A percentile compares a stretch with the other conserved stretches of the same genome.
Evolutionary conservation across 2,888 invertebrate species (phyloP).

Genomic region (Leptopterna dolabrata): DNA sequence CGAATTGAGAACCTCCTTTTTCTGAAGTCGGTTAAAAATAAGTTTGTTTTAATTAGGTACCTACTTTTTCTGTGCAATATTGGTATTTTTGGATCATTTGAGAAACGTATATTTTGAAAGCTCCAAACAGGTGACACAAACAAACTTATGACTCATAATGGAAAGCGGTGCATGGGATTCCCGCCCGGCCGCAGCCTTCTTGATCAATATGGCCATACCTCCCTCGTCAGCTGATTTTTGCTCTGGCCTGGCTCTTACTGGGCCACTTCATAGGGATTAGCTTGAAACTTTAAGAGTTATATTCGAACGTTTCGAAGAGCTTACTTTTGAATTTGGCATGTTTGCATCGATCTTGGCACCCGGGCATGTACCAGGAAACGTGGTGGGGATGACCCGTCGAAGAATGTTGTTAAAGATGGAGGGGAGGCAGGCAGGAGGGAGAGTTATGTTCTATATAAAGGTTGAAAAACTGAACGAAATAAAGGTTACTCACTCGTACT

Average conservation of each 20-base stretch:
- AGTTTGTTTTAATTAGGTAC: no score
- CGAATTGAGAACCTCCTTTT: no score
- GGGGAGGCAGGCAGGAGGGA: conserved; percentile 20
- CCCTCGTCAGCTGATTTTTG: conserved; percentile 8
- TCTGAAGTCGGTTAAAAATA: no score
- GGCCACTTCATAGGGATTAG: not conserved
- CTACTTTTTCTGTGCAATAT: no score
- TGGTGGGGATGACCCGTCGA: not conserved
- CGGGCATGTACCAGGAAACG: not conserved
- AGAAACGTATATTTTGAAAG: no score
- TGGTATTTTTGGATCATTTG: no score
- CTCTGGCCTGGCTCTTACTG: not conserved
- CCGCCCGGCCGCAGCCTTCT: conserved; percentile 12
- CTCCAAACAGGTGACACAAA: not conserved
- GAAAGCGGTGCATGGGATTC: not conserved
- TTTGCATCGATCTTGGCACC: conserved; percentile 14
- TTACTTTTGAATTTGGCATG: not conserved
- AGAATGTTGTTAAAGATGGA: conserved; percentile 46
- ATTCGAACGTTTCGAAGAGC: not conserved
- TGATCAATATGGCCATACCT: not conserved
- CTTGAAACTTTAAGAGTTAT: not conserved
- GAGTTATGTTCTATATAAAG: conserved; percentile 46
- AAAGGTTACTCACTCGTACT: conserved; percentile 67
- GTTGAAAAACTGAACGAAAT: conserved; percentile 32
- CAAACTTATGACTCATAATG: not conserved